Conservation (phyloP, 2,888 invertebrate genomes). For the Gerris lacustris region DNA sequence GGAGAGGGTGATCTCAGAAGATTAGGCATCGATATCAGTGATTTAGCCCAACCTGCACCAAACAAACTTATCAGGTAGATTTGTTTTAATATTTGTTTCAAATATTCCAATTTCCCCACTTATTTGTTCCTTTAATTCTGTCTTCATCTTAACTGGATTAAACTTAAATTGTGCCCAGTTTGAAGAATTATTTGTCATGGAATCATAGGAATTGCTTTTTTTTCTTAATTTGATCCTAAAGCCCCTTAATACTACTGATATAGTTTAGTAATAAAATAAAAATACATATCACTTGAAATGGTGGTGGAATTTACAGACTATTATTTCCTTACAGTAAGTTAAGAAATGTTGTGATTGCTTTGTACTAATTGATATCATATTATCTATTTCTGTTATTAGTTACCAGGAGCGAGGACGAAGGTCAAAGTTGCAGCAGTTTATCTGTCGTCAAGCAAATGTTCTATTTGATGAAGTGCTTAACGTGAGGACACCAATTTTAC, state of each 20-base stretch:
- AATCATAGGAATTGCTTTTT: too few species aligned
- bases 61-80: conserved; percentile 59
- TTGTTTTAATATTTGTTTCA: conserved; percentile 5
- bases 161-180: too few species aligned
- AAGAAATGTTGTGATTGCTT: too few species aligned
- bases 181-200: too few species aligned
- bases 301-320: too few species aligned
- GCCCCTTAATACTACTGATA: too few species aligned
- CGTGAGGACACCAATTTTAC: conserved; percentile 36
- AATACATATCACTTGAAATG: too few species aligned
- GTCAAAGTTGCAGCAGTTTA: conserved; percentile 72
- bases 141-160: too few species aligned
- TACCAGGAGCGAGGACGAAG: conserved; percentile 75
- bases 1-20: conserved; percentile 61
- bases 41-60: conserved; percentile 60
- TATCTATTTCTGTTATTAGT: conserved; percentile 32
- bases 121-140: too few species aligned
- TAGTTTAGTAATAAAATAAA: too few species aligned
- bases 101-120: neutral
- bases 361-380: neutral
- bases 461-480: conserved; percentile 50
- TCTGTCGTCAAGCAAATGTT: conserved; percentile 68
- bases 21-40: conserved; percentile 49
- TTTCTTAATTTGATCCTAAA: too few species aligned
- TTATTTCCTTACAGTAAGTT: too few species aligned